A percentile compares a stretch with the other conserved stretches of the same genome.
phyloP scores from a whole-genome alignment of 2,797 vertebrate genomes.

The Labeo calbasu region DNA sequence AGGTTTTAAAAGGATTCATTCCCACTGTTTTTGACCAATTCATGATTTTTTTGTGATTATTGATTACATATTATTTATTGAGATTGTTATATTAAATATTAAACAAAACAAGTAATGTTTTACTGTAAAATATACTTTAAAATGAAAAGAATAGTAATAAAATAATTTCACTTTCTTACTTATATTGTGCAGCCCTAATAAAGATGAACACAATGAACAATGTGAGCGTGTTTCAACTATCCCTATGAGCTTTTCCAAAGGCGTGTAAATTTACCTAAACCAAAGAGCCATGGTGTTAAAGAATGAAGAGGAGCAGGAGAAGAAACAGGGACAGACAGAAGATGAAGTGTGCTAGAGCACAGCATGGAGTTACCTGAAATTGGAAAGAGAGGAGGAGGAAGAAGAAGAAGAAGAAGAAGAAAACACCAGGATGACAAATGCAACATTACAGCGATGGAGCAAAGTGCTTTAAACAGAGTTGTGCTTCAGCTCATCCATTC shows the following conservation, averaged over 20 bases:
- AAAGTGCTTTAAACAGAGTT: conserved; percentile 17
- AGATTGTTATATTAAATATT: background rate
- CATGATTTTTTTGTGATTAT: too few relatives aligned
- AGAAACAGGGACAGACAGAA: conserved; percentile 57
- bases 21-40: too few relatives aligned
- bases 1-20: too few relatives aligned
- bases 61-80: too few relatives aligned
- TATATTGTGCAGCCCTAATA: background rate
- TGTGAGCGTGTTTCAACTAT: background rate
- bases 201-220: background rate
- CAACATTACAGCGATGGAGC: conserved; percentile 24
- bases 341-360: conserved; percentile 53
- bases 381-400: background rate
- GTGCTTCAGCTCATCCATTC: background rate
- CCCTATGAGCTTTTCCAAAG: conserved; percentile 16
- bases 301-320: conserved; percentile 57
- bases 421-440: conserved; percentile 38
- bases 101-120: background rate
- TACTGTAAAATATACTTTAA: background rate
- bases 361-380: conserved; percentile 53
- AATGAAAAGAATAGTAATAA: background rate
- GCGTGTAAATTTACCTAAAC: conserved; percentile 52
- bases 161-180: too few relatives aligned
- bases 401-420: background rate
- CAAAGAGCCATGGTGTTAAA: conserved; percentile 54